Base-by-base conservation (phyloP, 2,888 invertebrate species). In the Subacronicta megacephala region DNA sequence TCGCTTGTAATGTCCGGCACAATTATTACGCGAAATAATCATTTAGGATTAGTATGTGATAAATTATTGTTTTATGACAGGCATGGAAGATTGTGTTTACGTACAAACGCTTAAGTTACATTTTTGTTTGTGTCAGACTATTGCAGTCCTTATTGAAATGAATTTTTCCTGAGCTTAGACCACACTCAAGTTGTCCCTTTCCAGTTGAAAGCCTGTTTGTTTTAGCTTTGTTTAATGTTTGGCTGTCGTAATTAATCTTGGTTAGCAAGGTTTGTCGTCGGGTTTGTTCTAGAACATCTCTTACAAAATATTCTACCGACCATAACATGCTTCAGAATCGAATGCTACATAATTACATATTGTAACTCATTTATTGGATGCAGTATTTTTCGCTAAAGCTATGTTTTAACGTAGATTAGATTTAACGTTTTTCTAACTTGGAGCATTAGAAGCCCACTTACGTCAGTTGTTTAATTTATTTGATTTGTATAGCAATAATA, bases 21-120 rank as follows among this genome's bases (percentile, higher is more conserved):
- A 67, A 75, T 79, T 46, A 77, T 78, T 80, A 72, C 50, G 61
- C 50, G 20, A 62, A 71, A 78, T 76, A 72, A 78, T 80, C 73
- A 72, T 64, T 62, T 50, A 55, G 75, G 78, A 74, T 81, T 81
- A 78, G 33, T 56, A 56, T 63, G 69, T 79, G 79, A 81, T 63
- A 78, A 81, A 83, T 81, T 71, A 73, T 54, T 59, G 65, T 57
- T 44, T 38, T 35, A 42, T 37, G 7, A 37, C 12, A 10, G 23
- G 26, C 4, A 15, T 9, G 5, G 26, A 17, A 36, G 7, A 36
- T 7, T n/a, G n/a, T 31, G 6, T 31, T 31, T 7, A 5, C 6
- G n/a, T 31, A 5, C 6, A 1, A 31, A 31, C 5, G n/a, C n/a
- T n/a, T 31, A n/a, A 31, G 31, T n/a, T 31, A n/a, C n/a, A 12